Base-by-base conservation (phyloP, 2,797 vertebrate genomes). In the Eulemur albifrons region DNA sequence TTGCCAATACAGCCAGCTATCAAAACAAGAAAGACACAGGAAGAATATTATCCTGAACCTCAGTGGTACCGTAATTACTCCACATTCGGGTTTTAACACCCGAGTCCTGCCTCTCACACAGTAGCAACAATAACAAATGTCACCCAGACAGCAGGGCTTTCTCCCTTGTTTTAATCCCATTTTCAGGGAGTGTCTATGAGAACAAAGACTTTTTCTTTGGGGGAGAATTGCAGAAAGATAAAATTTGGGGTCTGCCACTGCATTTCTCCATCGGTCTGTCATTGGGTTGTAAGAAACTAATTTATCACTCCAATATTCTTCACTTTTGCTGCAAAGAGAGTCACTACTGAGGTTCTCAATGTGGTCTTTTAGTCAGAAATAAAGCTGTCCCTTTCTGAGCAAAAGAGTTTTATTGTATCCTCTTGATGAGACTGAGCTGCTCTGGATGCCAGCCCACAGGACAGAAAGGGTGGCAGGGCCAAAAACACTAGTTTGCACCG, bases 141-240 rank as follows among this genome's bases (percentile, higher is more conserved):
- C 87, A 32, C 67, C 65, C 67, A 61, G 77, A 80, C 61, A 40
- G 20, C 21, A 82, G 48, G 59, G 43, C n/a, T 59, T 54, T 76
- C 57, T 65, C 50, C 87, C 38, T n/a, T 25, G 10, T 63, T 94
- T 92, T 72, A 77, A 90, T 85, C 23, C 80, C 48, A 38, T 65
- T 81, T 91, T 61, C 63, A 38, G 67, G 43, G 35, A 76, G 3
- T 59, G 59, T 84, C 93, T 83, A 45, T 21, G 35, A 90, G 50
- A 45, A 90, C 88, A 73, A 89, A 84, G 72, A 5, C 52, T 40
- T 89, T 92, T 90, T 84, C 59, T 57, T 76, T 67, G 70, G 69
- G 35, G 70, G 38, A 95, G 57, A 61, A 82, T 72, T n/a, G 35
- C 25, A 79, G 86, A 77, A 89, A 95, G 93, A 95, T 83, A 70